Conservation (phyloP, 2,888 invertebrate genomes). For the Autographa pulchrina region DNA sequence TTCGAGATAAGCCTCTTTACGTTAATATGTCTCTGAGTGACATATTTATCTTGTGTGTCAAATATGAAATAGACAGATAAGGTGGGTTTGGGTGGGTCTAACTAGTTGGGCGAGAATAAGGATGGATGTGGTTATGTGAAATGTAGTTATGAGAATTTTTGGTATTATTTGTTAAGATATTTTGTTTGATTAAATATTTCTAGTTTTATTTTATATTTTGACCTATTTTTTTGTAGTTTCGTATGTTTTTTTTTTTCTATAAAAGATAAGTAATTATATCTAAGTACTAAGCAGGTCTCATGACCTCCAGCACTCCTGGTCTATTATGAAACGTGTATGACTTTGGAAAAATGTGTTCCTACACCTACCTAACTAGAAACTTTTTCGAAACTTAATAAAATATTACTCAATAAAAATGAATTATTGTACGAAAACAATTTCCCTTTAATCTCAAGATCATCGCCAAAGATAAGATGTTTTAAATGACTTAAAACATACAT, state of each 20-base stretch:
- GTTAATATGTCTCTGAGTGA: constrained; percentile 54
- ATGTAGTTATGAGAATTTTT: not conserved
- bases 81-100: constrained; percentile 35
- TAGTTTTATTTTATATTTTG: too few relatives aligned
- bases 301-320: too few relatives aligned
- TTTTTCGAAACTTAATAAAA: too few relatives aligned
- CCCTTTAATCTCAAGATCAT: not conserved
- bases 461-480: constrained; percentile 9
- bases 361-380: too few relatives aligned
- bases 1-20: constrained; percentile 62
- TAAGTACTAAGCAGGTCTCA: too few relatives aligned
- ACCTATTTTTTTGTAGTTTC: too few relatives aligned
- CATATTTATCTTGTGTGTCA: constrained; percentile 79
- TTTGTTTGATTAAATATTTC: too few relatives aligned
- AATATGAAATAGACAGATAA: constrained; percentile 80
- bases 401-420: too few relatives aligned
- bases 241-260: too few relatives aligned
- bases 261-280: too few relatives aligned
- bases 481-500: constrained; percentile 9
- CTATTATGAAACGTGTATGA: too few relatives aligned
- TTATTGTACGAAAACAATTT: not conserved
- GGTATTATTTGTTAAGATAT: not conserved
- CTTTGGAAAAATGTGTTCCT: too few relatives aligned
- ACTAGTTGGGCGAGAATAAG: constrained; percentile 2
- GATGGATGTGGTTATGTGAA: not conserved